A percentile compares a stretch with the other conserved stretches of the same genome.
phyloP scores from a whole-genome alignment of 2,113 vertebrate species.

The Eretmochelys imbricata region DNA sequence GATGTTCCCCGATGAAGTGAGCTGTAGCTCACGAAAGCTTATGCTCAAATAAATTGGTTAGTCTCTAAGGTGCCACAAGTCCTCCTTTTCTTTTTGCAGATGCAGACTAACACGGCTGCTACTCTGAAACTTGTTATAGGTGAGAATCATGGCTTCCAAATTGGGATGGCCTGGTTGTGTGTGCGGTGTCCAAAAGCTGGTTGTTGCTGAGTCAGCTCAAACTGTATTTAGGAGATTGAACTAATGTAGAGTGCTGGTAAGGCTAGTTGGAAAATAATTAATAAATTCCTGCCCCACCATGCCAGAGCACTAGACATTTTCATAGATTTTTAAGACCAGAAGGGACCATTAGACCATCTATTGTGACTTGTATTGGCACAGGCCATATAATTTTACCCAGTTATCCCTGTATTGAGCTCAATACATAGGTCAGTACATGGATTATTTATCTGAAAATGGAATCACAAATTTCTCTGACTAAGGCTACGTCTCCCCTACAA shows the following conservation, averaged over 20 bases:
- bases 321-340: background rate
- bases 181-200: background rate
- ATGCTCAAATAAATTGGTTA: no score
- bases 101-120: no score
- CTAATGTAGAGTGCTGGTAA: background rate
- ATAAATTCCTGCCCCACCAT: background rate
- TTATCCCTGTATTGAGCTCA: background rate
- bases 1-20: no score
- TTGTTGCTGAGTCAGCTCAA: background rate
- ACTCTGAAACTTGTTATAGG: background rate
- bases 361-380: background rate
- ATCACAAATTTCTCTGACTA: background rate
- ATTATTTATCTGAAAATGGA: background rate
- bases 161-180: background rate
- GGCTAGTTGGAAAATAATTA: background rate
- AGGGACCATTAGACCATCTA: background rate
- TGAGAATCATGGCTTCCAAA: background rate
- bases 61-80: no score
- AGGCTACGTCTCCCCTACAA: no score
- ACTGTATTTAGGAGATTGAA: background rate
- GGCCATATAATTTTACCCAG: background rate
- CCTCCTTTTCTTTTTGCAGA: no score
- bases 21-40: no score
- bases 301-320: background rate
- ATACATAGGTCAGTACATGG: background rate